Percentiles rank a stretch among this genome's conserved stretches.
These are phyloP conservation scores for Porites divaricata DNA, from an alignment of 92 coral and sea anemone genomes.

Conservation along the genomic window DNA sequence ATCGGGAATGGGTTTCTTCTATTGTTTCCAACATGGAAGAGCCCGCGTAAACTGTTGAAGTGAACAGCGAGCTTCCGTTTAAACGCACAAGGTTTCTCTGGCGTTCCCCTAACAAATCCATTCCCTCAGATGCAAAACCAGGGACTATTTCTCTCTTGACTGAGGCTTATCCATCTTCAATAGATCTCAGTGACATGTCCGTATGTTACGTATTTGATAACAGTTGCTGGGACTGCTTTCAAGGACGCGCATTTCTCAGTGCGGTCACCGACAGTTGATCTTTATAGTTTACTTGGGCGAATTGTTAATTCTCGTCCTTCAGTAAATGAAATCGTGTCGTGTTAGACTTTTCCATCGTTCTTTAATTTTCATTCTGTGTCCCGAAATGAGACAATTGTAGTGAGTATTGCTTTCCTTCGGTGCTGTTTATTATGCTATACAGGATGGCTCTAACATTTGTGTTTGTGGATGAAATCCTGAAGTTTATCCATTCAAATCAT, in stretches of 20 bases:
- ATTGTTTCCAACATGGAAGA: neutral
- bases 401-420: too few species aligned
- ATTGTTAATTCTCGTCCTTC: too few species aligned
- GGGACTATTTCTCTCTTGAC: neutral
- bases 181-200: neutral
- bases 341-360: too few species aligned
- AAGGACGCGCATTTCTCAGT: neutral
- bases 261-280: neutral
- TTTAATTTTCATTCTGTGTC: too few species aligned
- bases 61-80: neutral
- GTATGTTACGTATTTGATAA: neutral
- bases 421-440: too few species aligned
- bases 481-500: too few species aligned
- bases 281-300: too few species aligned
- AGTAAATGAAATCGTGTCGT: too few species aligned
- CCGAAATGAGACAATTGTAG: too few species aligned
- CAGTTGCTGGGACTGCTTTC: neutral
- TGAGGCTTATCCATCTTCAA: too few species aligned
- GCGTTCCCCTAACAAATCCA: neutral
- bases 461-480: too few species aligned
- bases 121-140: neutral
- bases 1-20: conserved; percentile 19
- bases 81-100: neutral
- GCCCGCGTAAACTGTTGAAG: conserved; percentile 1
- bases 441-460: too few species aligned